Evolutionary conservation across 2,113 vertebrate species (phyloP), one percentile per base, ranked within the genome.

Genomic region (Rousettus leschenaultii): DNA sequence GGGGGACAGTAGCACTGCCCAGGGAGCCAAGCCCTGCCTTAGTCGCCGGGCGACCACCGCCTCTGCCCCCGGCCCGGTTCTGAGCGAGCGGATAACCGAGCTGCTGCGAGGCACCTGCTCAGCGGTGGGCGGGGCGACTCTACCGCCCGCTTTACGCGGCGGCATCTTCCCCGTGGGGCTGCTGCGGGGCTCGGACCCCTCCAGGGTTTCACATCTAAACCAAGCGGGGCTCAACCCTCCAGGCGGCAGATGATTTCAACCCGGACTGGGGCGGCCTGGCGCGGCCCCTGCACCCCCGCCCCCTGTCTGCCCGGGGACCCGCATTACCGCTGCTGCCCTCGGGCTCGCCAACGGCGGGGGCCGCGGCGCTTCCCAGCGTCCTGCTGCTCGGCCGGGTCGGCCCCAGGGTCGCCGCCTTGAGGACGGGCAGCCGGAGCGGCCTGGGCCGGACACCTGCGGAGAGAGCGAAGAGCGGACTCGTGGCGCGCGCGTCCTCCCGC

Each of bases 381-480:
- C 96, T 80, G 40, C 51, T 0, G 53, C 45, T 35, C 4, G 24
- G 86, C 65, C 13, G 3, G 1, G 45, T 13, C 4, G 24, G 38
- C 13, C 70, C 19, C 0, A 48, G 35, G 30, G 78, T 35, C 26
- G 61, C 26, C 78, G 45, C 65, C 21, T 2, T 12, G n/a, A 89
- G 70, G 26, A 94, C 30, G 0, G 14, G 51, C 35, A 71, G 5
- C 43, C 92, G 35, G 11, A 70, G 88, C 21, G 90, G 22, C 59
- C 83, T 16, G 26, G 92, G 86, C 7, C 78, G 6, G 22, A 19
- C 89, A 57, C 97, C 91, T 97, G 91, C 9, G 38, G 61, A 16
- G 53, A 53, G 33, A 89, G 83, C 51, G 13, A 26, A 10, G 33
- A 78, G 86, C 53, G 12, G 26, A 11, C 5, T 51, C 57, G 5